Percentiles rank a stretch among this genome's conserved stretches.
Conservation (phyloP, 2,113 vertebrate species). For the Plecturocebus donacophilus region DNA sequence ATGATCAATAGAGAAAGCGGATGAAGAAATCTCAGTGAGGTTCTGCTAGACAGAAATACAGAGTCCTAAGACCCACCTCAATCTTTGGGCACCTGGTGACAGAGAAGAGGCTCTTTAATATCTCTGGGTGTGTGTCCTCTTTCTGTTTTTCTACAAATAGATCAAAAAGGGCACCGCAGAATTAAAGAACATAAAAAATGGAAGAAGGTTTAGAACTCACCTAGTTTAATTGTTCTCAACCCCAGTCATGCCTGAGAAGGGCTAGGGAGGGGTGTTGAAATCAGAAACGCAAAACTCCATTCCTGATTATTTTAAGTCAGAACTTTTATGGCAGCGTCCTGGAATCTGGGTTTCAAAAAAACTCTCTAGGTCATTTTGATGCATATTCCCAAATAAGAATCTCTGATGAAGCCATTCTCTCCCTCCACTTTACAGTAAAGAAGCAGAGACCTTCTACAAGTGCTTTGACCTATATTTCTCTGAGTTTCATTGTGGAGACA, state of each 20-base stretch:
- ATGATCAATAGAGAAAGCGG: fast-evolving
- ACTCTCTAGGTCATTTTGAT: background rate
- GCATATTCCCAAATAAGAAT: background rate
- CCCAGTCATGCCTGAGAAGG: fast-evolving
- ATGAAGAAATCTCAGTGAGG: background rate
- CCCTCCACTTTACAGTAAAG: no score
- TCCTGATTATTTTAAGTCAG: fast-evolving
- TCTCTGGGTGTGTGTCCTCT: background rate
- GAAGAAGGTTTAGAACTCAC: background rate
- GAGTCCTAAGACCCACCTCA: background rate
- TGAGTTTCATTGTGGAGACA: background rate
- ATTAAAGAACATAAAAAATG: fast-evolving
- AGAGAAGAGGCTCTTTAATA: background rate
- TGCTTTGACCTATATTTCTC: background rate
- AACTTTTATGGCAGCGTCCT: background rate
- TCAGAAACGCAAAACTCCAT: fast-evolving
- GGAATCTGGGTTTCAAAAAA: no score
- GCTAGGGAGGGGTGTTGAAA: fast-evolving
- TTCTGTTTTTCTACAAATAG: background rate
- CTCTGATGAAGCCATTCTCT: background rate
- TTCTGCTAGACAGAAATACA: fast-evolving
- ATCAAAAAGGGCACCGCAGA: background rate
- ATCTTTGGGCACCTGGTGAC: background rate
- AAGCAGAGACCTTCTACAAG: background rate
- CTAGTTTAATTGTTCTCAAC: fast-evolving